These are phyloP conservation scores for Melanogrammus aeglefinus DNA, from an alignment of 2,797 vertebrate species.

Conservation along the genomic window DNA sequence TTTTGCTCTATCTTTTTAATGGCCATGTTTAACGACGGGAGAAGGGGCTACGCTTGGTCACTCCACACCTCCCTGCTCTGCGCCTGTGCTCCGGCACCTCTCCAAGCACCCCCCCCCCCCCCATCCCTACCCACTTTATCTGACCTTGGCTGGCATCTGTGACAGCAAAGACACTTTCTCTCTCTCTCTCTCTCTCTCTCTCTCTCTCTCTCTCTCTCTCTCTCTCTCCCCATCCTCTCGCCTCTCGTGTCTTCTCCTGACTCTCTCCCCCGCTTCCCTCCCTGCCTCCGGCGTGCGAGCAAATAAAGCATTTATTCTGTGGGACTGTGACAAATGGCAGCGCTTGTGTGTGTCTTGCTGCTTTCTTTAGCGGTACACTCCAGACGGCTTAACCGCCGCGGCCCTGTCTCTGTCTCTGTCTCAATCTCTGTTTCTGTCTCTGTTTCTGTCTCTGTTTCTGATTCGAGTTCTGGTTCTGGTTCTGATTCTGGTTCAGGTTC, in stretches of 20 bases:
- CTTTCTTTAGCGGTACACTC: conserved; percentile 39
- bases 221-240: neutral
- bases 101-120: conserved; percentile 56
- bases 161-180: conserved; percentile 44
- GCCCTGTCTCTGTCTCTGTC: neutral
- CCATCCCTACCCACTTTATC: conserved; percentile 52
- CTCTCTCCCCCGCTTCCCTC: conserved; percentile 37
- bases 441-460: neutral
- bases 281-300: conserved; percentile 43
- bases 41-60: conserved; percentile 58
- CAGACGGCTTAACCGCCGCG: conserved; percentile 35
- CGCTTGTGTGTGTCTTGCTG: conserved; percentile 29
- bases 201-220: conserved; percentile 15
- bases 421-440: neutral
- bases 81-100: conserved; percentile 58
- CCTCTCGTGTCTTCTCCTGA: conserved; percentile 26
- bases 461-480: neutral
- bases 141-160: conserved; percentile 64
- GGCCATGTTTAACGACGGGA: conserved; percentile 64
- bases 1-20: conserved; percentile 58
- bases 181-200: neutral
- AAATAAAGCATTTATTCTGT: conserved; percentile 48
- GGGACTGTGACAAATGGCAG: conserved; percentile 57
- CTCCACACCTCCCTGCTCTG: conserved; percentile 48
- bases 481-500: too few relatives aligned